Conservation (phyloP, 2,888 invertebrate species). For the Tachina grossa region DNA sequence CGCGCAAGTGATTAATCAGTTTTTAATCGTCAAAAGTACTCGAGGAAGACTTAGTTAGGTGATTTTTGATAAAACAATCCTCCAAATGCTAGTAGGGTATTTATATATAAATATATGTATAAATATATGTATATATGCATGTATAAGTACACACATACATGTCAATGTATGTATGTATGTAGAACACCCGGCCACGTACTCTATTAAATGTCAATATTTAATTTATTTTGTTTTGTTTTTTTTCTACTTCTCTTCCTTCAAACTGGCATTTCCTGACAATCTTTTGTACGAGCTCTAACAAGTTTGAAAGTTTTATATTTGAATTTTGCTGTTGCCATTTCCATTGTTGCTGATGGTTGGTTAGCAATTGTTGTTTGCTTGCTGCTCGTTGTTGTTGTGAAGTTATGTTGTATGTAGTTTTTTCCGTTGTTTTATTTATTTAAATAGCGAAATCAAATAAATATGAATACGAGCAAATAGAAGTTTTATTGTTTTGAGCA, state of each 20-base stretch:
- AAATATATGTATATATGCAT: too few relatives aligned
- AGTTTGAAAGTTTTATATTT: slow-evolving; percentile 46
- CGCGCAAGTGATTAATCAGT: too few relatives aligned
- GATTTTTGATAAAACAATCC: too few relatives aligned
- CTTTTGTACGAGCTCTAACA: slow-evolving; percentile 33
- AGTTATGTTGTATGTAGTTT: slow-evolving; percentile 27
- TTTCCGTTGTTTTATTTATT: slow-evolving; percentile 48
- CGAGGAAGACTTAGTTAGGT: too few relatives aligned
- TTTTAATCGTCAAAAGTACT: too few relatives aligned
- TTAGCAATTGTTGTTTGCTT: slow-evolving; percentile 11
- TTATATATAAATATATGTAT: too few relatives aligned
- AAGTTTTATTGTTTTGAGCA: slow-evolving; percentile 37
- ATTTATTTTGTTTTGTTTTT: slow-evolving; percentile 46
- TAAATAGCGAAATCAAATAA: slow-evolving; percentile 55
- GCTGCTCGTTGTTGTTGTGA: slow-evolving; percentile 5
- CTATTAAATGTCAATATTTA: slow-evolving; percentile 63
- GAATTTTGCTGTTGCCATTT: slow-evolving; percentile 31
- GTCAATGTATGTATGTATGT: neutral
- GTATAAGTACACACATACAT: neutral
- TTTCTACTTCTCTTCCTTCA: slow-evolving; percentile 42
- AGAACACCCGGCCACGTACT: slow-evolving; percentile 32
- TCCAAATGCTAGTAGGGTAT: too few relatives aligned
- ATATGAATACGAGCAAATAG: slow-evolving; percentile 21
- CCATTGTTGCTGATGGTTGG: slow-evolving; percentile 39
- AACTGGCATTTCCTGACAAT: slow-evolving; percentile 62